Evolutionary conservation across 1,140 invertebrate species (phyloP).

Genomic region (Cyphomyrmex costatus): DNA sequence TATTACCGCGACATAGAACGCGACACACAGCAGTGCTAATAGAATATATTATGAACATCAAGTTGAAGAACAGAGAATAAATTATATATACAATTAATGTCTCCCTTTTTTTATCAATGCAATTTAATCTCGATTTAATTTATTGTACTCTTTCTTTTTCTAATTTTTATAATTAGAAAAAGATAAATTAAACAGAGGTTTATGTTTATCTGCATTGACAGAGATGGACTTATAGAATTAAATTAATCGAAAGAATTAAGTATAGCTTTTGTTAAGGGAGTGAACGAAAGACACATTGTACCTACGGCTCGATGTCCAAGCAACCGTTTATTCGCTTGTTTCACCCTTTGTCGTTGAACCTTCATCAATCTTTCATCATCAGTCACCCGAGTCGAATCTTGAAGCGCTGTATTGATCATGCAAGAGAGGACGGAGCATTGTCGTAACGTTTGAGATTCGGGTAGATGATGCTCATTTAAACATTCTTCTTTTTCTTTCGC

Average conservation of each 20-base stretch:
- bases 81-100: too few species aligned
- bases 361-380: slow-evolving; percentile 59
- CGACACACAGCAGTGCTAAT: slow-evolving; percentile 78
- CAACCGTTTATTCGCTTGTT: slow-evolving; percentile 65
- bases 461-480: slow-evolving; percentile 39
- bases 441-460: slow-evolving; percentile 76
- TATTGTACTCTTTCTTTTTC: too few species aligned
- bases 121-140: too few species aligned
- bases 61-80: not conserved
- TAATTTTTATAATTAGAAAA: too few species aligned
- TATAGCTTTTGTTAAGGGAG: too few species aligned
- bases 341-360: slow-evolving; percentile 51
- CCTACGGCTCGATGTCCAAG: slow-evolving; percentile 76
- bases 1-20: slow-evolving; percentile 78
- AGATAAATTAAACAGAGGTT: too few species aligned
- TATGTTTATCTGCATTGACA: too few species aligned
- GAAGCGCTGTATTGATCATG: slow-evolving; percentile 80
- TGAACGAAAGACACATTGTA: slow-evolving; percentile 8
- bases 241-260: too few species aligned
- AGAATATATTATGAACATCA: slow-evolving; percentile 9
- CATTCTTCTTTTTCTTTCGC: slow-evolving; percentile 62
- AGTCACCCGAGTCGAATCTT: not conserved
- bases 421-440: slow-evolving; percentile 79
- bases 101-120: too few species aligned
- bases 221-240: too few species aligned